Base-by-base conservation (phyloP, 2,888 invertebrate genomes). In the Diaperis boleti region DNA sequence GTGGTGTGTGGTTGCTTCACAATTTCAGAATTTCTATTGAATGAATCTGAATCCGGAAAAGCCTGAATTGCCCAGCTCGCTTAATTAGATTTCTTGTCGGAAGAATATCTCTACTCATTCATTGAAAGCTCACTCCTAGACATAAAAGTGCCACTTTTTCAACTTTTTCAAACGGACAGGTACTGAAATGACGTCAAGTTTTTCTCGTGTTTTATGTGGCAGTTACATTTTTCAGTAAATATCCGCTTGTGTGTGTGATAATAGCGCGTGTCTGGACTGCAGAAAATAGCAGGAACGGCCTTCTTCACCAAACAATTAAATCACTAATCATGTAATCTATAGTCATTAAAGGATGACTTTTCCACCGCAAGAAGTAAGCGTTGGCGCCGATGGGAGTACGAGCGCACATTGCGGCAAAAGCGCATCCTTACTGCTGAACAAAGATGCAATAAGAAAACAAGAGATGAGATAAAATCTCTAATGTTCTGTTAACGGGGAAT, bases 291-390 rank as follows among this genome's bases (percentile, higher is more conserved):
- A 17, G 3, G 22, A 44, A 13, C 47, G 47, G 11, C 59, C 59
- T 60, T 60, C 52, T 44, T 17, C 59, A 64, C 57, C 39, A 64
- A 66, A 70, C 71, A 73, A 71, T 72, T 72, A 71, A 72, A 71
- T 68, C 67, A 67, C 71, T 71, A 71, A 72, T 72, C 71, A 66
- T 70, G 71, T 69, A 70, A 73, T 73, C 72, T 69, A 70, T 63
- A 70, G 68, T 68, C 71, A 72, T 72, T 70, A 73, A 63, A 13
- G 65, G 65, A 70, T 73, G 66, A 65, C 72, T 65, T 62, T 45
- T 61, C 59, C 55, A 61, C 60, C 61, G 61, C 60, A 64, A 59
- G 60, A 61, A 60, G 62, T 37, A 41, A 45, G 65, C 56, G 35
- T 37, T 68, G 71, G 71, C 72, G 70, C 70, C 70, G 64, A 50